Conservation (phyloP, 2,888 invertebrate genomes). For the Tipula helvola region DNA sequence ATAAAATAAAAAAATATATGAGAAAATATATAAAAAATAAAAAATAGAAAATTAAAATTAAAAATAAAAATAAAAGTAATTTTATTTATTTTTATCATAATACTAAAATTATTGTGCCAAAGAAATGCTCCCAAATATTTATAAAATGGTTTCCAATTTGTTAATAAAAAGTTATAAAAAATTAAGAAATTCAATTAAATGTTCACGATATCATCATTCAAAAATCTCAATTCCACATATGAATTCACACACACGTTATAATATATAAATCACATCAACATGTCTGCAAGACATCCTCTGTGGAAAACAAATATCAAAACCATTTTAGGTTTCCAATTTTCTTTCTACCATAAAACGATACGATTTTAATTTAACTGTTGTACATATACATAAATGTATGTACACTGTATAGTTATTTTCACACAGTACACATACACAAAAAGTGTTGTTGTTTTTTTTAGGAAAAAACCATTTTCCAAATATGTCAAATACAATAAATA, state of each 20-base stretch:
- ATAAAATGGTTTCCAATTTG: too few relatives aligned
- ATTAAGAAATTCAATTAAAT: too few relatives aligned
- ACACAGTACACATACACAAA: not conserved
- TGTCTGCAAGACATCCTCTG: not conserved
- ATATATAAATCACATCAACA: not conserved
- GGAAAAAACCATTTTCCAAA: not conserved
- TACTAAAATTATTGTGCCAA: too few relatives aligned
- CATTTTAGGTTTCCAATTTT: not conserved
- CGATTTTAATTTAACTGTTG: not conserved
- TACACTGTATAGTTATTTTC: not conserved
- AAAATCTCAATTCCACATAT: not conserved
- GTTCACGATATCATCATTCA: not conserved
- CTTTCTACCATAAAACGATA: not conserved
- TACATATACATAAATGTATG: not conserved
- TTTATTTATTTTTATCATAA: too few relatives aligned
- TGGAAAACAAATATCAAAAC: not conserved
- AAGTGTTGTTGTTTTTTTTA: not conserved
- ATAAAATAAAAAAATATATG: too few relatives aligned
- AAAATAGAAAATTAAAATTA: too few relatives aligned
- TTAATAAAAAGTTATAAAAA: too few relatives aligned
- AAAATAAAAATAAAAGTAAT: too few relatives aligned
- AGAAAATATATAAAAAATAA: too few relatives aligned
- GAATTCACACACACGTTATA: too few relatives aligned
- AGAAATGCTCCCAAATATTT: too few relatives aligned
- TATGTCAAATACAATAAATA: conserved; percentile 9